phyloP scores from a whole-genome alignment of 1,140 invertebrate species.

The Bombus breviceps region DNA sequence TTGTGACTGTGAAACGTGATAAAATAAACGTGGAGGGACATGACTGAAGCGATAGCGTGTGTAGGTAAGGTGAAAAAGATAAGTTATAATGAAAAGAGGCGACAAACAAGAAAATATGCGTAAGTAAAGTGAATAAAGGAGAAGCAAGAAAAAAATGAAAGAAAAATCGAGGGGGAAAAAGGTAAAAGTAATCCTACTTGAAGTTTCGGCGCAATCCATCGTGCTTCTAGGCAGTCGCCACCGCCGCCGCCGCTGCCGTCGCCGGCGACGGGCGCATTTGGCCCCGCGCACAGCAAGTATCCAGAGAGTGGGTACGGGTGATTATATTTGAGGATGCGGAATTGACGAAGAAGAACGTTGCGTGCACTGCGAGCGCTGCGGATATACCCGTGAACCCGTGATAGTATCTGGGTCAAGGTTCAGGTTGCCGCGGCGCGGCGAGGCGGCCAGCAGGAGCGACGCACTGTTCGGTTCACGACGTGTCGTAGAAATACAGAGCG shows the following conservation, averaged over 20 bases:
- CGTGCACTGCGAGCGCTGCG: slow-evolving; percentile 46
- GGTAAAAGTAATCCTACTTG: slow-evolving; percentile 76
- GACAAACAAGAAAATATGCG: neutral
- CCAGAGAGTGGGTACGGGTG: slow-evolving; percentile 51
- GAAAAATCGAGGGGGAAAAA: slow-evolving; percentile 5
- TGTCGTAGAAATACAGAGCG: slow-evolving; percentile 15
- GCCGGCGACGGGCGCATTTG: slow-evolving; percentile 76
- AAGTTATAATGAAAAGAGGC: neutral
- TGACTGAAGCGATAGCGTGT: neutral
- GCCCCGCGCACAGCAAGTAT: slow-evolving; percentile 59
- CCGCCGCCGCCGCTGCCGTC: slow-evolving; percentile 50
- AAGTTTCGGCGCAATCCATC: slow-evolving; percentile 81
- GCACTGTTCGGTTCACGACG: slow-evolving; percentile 43
- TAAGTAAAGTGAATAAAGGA: neutral
- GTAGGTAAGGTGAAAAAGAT: neutral
- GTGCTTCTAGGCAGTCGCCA: slow-evolving; percentile 69
- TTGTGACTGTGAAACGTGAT: neutral
- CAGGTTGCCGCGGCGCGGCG: slow-evolving; percentile 56
- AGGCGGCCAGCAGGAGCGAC: slow-evolving; percentile 48
- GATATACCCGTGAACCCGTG: slow-evolving; percentile 59
- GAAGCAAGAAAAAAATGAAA: neutral
- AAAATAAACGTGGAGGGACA: slow-evolving; percentile 15
- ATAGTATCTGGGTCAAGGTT: slow-evolving; percentile 74
- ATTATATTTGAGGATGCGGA: slow-evolving; percentile 56
- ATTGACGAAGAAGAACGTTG: slow-evolving; percentile 48